phyloP scores from a whole-genome alignment of 2,113 vertebrate genomes.

The Megaceryle torquata region DNA sequence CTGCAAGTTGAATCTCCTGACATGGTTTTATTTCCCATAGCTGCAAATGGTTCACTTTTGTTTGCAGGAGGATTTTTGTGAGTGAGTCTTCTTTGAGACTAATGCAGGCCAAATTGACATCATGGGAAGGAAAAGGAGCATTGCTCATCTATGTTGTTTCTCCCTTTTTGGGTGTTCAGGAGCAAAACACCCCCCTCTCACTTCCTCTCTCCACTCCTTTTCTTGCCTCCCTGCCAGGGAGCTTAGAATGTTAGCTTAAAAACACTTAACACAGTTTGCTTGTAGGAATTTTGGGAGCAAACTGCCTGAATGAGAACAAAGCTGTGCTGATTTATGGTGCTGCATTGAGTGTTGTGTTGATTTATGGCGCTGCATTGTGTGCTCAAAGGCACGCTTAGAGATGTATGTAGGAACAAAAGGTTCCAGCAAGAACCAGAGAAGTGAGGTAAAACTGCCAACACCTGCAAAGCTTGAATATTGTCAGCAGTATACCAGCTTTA shows the following conservation, averaged over 20 bases:
- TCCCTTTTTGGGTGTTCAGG: neutral
- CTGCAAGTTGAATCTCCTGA: neutral
- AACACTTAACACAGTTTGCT: neutral
- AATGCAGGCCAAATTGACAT: neutral
- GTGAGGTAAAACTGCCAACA: neutral
- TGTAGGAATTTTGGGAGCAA: neutral
- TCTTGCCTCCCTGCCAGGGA: neutral
- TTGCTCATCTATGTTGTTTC: neutral
- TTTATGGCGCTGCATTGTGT: neutral
- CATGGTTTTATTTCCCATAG: neutral
- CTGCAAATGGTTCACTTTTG: neutral
- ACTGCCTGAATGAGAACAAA: neutral
- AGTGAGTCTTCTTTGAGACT: neutral
- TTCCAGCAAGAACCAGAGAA: neutral
- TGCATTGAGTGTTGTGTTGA: neutral
- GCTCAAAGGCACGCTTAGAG: neutral
- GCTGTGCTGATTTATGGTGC: neutral
- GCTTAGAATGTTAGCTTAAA: neutral
- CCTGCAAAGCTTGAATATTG: neutral
- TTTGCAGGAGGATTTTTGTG: neutral
- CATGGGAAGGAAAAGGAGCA: neutral
- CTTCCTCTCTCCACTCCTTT: neutral
- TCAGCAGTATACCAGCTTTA: neutral
- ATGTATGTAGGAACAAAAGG: neutral
- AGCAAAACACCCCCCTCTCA: neutral